Base-by-base conservation (phyloP, 1,140 invertebrate species). In the Reticulitermes speratus region DNA sequence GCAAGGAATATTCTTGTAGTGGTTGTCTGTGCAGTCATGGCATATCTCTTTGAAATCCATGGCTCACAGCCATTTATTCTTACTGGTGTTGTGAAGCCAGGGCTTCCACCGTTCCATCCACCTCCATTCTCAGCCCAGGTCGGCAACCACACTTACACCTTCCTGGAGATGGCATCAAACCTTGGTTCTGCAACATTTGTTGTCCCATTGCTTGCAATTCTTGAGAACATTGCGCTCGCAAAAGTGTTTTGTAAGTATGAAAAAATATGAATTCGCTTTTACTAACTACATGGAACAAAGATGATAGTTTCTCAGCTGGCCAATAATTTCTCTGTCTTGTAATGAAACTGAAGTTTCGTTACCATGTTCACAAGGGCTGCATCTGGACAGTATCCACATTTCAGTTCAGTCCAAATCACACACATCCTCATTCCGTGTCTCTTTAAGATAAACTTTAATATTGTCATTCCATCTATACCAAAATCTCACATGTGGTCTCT, bases 151-250 rank as follows among this genome's bases (percentile, higher is more conserved):
- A 96, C 94, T 0, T 94, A 94, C 89, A 91, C 89, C 44, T 95
- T 96, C 89, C 88, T 93, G 44, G 93, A 96, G 86, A 94, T 96
- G 92, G 91, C 94, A 2, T 93, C 94, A 9, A 92, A 93, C 11
- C 90, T 96, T 82, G 94, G 95, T 23, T 95, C 95, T 11, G 96
- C 95, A n/a, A 93, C 96, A 87, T 91, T 96, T 86, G 94, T 97
- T n/a, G 92, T 97, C 82, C 96, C 96, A 21, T 89, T 97, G 45
- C 90, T 97, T 44, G 95, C 95, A 52, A 94, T 97, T n/a, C 90
- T 97, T 45, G 96, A 97, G 90, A 95, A 95, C 87, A 95, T 96
- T 86, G 95, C 96, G 8, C 93, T 97, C 59, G 96, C 95, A 14
- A 97, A 97, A 93, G 95, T 96, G 7, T 97, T 97, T 89, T 93